Percentiles rank a stretch among this genome's conserved stretches.
Evolutionary conservation across 2,888 invertebrate species (phyloP).

Genomic region (Julus scandinavius): DNA sequence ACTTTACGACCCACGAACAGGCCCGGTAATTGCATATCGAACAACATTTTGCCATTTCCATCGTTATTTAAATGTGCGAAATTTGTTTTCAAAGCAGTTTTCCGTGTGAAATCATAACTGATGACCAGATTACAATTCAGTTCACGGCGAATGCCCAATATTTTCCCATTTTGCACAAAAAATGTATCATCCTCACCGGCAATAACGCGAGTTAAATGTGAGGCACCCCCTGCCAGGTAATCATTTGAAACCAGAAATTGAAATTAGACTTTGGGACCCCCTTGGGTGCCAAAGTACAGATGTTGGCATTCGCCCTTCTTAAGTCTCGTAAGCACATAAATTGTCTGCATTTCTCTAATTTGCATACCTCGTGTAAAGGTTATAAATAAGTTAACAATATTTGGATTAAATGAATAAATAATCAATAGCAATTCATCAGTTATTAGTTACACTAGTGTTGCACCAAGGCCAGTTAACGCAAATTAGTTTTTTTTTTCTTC

Average conservation of each 20-base stretch:
- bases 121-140: constrained; percentile 33
- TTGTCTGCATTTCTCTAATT: constrained; percentile 12
- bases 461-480: neutral
- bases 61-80: neutral
- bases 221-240: constrained; percentile 29
- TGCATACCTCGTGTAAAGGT: neutral
- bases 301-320: constrained; percentile 22
- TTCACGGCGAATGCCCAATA: constrained; percentile 35
- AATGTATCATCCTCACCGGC: constrained; percentile 29
- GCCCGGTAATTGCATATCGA: constrained; percentile 7
- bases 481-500: too few species aligned
- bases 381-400: constrained; percentile 15
- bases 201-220: constrained; percentile 22
- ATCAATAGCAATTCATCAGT: too few species aligned
- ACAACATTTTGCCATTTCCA: constrained; percentile 34
- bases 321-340: constrained; percentile 19
- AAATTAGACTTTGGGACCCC: constrained; percentile 38
- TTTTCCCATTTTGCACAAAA: constrained; percentile 24
- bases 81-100: constrained; percentile 15
- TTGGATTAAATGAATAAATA: constrained; percentile 12
- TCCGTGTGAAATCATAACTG: constrained; percentile 19
- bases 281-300: constrained; percentile 5
- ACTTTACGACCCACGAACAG: constrained; percentile 24
- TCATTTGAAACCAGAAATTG: constrained; percentile 34
- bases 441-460: neutral